Evolutionary conservation across 2,113 vertebrate genomes (phyloP).

Genomic region (Ammospiza nelsoni): DNA sequence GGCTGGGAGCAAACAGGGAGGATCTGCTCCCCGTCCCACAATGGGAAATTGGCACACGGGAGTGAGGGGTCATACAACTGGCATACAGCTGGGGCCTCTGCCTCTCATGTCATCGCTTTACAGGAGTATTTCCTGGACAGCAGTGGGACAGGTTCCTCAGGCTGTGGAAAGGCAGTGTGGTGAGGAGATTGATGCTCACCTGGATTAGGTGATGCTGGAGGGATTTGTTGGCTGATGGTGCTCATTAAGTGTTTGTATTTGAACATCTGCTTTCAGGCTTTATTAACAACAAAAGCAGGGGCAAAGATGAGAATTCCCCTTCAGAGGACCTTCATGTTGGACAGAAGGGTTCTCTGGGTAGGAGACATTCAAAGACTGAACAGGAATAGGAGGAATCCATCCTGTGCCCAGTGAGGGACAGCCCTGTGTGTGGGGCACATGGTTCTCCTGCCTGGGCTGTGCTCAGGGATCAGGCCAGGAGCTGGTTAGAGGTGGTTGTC

Average conservation of each 20-base stretch:
- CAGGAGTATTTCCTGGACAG: background rate
- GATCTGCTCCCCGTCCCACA: background rate
- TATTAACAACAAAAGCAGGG: background rate
- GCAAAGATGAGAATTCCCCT: background rate
- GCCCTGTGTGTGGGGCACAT: background rate
- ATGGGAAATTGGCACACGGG: rapidly evolving
- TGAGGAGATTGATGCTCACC: background rate
- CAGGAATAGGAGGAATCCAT: background rate
- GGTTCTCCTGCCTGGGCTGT: background rate
- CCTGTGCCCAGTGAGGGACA: background rate
- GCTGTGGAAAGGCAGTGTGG: background rate
- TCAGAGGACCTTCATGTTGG: background rate
- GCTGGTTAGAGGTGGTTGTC: background rate
- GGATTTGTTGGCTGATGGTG: background rate
- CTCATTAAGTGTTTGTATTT: background rate
- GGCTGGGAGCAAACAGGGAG: background rate
- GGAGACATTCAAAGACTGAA: background rate
- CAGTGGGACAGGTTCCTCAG: background rate
- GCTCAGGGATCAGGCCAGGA: background rate
- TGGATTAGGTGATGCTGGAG: background rate
- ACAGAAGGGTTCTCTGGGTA: background rate
- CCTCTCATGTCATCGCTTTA: background rate
- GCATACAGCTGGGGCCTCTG: background rate
- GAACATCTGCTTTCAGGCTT: background rate
- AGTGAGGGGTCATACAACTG: background rate